Evolutionary conservation across 1,140 invertebrate genomes (phyloP), one percentile per base, ranked within the genome.

Genomic region (Pemphigus obesinymphae): DNA sequence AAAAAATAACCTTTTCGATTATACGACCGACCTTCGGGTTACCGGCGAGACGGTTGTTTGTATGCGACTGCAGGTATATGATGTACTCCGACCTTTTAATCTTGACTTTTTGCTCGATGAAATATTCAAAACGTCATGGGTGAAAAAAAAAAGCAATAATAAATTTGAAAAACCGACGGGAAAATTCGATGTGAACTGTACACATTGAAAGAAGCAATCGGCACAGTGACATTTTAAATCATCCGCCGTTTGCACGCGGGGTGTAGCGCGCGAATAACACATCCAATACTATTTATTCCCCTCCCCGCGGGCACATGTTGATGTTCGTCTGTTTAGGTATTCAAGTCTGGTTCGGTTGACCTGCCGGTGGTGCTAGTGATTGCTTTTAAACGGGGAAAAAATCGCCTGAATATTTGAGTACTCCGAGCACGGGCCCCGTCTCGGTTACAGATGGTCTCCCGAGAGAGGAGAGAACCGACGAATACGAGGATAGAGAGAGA

Each of bases 321-420:
- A 78, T 78, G 75, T n/a, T n/a, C 50, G 53, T 40, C 48, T 55
- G 48, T 53, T 78, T 78, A 78, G 34, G 53, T 78, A 78, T 78
- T 78, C 75, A 58, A 78, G 75, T 78, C 75, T 78, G 75, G 75
- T 78, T 78, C 75, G 75, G 75, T 78, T 78, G 75, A 78, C 75
- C 75, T 78, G 50, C 75, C 48, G 48, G 75, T 78, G n/a, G n/a
- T 78, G 31, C 75, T 78, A 78, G 75, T 78, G 75, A 78, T 78
- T 78, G 75, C 75, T 78, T 78, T 78, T 78, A 78, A 78, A 78
- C 75, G 75, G 75, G 75, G n/a, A 78, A 78, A 78, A 78, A 78
- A 78, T 78, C 75, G 48, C 75, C 50, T 78, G 75, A 78, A 78
- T 78, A 78, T 78, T 78, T 78, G 75, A 78, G 75, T 37, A 78